These are phyloP conservation scores for Melanotaenia pygmaea DNA, from an alignment of 2,797 vertebrate genomes.

Conservation along the genomic window DNA sequence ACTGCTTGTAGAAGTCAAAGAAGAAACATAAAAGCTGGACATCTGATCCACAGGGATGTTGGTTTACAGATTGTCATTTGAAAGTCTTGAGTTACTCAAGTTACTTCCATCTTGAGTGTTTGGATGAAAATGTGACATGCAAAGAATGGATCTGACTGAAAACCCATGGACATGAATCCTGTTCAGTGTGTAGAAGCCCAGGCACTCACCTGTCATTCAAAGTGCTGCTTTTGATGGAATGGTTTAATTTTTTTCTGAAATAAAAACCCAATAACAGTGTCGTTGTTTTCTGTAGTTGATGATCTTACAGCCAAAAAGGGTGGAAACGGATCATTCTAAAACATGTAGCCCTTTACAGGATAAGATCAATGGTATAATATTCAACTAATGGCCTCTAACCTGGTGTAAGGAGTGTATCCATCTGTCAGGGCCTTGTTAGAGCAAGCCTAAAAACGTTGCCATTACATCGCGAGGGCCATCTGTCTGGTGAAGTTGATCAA, in stretches of 20 bases:
- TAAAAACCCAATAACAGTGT: background rate
- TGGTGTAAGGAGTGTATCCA: background rate
- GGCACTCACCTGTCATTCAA: background rate
- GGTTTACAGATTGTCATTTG: no score
- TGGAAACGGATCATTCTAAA: background rate
- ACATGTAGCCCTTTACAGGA: background rate
- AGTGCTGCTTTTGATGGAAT: background rate
- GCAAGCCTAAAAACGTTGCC: background rate
- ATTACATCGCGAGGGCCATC: background rate
- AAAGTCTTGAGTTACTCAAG: no score
- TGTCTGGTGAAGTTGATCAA: background rate
- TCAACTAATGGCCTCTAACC: background rate
- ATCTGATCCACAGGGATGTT: no score
- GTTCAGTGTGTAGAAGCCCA: background rate
- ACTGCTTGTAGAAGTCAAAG: background rate
- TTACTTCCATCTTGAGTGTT: background rate
- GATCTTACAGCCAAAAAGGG: background rate
- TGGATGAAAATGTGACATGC: background rate
- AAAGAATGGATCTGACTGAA: background rate
- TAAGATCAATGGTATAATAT: background rate
- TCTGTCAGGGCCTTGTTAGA: background rate
- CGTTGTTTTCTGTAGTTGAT: background rate
- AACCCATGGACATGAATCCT: background rate
- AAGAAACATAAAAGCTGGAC: no score
- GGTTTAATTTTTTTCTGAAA: background rate